A percentile compares a stretch with the other conserved stretches of the same genome.
Evolutionary conservation across 2,888 invertebrate species (phyloP).

Genomic region (Leptogaster cylindrica): DNA sequence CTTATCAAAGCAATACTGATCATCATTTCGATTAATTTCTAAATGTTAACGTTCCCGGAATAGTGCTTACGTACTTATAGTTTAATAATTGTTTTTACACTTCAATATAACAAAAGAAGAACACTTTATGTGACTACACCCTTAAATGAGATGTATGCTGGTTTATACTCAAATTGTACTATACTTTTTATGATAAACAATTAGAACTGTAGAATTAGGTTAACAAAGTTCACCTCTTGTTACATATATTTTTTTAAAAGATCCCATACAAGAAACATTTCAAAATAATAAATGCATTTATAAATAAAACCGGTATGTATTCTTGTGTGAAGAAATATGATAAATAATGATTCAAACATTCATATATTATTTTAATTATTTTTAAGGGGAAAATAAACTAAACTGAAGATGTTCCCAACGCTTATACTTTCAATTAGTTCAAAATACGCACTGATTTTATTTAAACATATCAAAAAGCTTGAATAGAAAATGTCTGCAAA

Average conservation of each 20-base stretch:
- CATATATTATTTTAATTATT: too few species aligned
- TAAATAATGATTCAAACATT: too few species aligned
- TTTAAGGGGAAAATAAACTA: too few species aligned
- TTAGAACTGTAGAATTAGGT: background rate
- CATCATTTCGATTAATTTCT: slow-evolving; percentile 12
- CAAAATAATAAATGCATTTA: too few species aligned
- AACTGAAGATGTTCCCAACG: too few species aligned
- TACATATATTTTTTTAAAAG: slow-evolving; percentile 28
- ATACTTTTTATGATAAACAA: too few species aligned
- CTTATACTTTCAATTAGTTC: too few species aligned
- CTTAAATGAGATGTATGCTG: background rate
- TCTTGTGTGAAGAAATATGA: too few species aligned
- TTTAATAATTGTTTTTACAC: slow-evolving; percentile 15
- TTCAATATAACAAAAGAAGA: background rate
- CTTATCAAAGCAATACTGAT: slow-evolving; percentile 20
- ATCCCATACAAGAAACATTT: slow-evolving; percentile 6
- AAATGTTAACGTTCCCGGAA: background rate
- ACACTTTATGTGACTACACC: background rate
- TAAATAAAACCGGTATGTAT: too few species aligned
- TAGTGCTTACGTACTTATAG: slow-evolving; percentile 38
- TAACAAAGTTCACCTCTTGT: background rate
- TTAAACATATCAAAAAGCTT: too few species aligned
- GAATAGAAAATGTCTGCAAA: too few species aligned
- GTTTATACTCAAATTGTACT: slow-evolving; percentile 5
- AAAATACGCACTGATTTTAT: too few species aligned